Base-by-base conservation (phyloP, 2,888 invertebrate genomes). In the Nycteola revayana region DNA sequence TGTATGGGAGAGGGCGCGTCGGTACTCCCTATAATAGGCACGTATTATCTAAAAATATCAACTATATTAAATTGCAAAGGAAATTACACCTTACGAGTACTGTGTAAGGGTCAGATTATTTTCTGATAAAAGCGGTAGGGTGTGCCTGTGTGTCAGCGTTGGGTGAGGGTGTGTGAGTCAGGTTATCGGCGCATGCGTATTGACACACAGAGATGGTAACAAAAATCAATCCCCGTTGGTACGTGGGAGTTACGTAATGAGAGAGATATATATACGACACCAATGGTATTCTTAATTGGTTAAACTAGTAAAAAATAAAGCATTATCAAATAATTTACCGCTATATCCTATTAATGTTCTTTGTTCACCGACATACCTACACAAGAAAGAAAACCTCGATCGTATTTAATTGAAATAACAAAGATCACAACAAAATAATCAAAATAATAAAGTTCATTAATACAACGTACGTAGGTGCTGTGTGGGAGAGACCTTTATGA, bases 1-100 rank as follows among this genome's bases (percentile, higher is more conserved):
- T 79, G 78, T 82, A 83, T 83, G 81, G 67, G 54, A 87, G 87
- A 86, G 86, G 87, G 86, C 86, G 87, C 86, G 76, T 63, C 77
- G 57, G 75, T 72, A 60, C 65, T 66, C 63, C 57, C 69, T 57
- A 63, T 75, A 78, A 76, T 77, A 76, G 72, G 73, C 63, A 72
- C 66, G 79, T 81, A 83, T 75, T 70, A 71, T 85, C 87, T 88
- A 86, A 86, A 87, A 87, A 87, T 87, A 86, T 60, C 73, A 73
- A 61, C 48, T 32, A 33, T 27, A 8, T 11, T 22, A 10, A 38
- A 25, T 28, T 9, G 5, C 14, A 28, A 9, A 7, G 3, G 1
- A 51, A 61, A 37, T 7, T 32, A 9, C 25, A 51, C 60, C 42
- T 43, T 69, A 66, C 27, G 0, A 0, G 0, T 1, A 2, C 7